Percentiles rank a stretch among this genome's conserved stretches.
Conservation (phyloP, 2,113 vertebrate genomes). For the Polyodon spathula region DNA sequence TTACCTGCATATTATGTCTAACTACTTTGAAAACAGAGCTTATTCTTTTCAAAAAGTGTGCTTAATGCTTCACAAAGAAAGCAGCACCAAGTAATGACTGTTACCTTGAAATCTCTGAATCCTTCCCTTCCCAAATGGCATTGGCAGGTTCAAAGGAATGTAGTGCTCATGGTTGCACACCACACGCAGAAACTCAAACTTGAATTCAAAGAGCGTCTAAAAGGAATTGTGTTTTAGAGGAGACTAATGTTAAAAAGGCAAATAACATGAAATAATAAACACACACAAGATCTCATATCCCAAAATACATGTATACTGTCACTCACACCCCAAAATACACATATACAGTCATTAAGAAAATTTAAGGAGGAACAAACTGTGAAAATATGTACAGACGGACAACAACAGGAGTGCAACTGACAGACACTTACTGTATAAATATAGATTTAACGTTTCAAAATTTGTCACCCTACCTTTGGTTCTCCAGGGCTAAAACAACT, state of each 20-base stretch:
- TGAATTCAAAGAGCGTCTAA: conserved; percentile 93
- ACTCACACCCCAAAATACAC: background rate
- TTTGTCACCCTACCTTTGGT: conserved; percentile 64
- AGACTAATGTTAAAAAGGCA: background rate
- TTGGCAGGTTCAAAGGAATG: conserved; percentile 92
- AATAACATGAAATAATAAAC: background rate
- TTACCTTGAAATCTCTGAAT: conserved; percentile 95
- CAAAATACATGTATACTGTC: background rate
- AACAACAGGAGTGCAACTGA: background rate
- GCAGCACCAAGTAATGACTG: background rate
- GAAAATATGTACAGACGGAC: no score
- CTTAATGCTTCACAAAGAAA: background rate
- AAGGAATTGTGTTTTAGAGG: conserved; percentile 22
- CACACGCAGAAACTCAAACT: conserved; percentile 94
- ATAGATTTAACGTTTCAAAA: background rate
- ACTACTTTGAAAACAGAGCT: no score
- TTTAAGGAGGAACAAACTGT: no score
- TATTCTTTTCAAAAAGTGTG: no score
- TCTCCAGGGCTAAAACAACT: conserved; percentile 91
- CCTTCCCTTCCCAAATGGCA: conserved; percentile 91
- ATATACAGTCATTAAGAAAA: no score
- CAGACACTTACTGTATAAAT: background rate
- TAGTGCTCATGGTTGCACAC: conserved; percentile 95
- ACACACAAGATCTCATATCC: background rate
- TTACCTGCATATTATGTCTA: no score